Evolutionary conservation across 2,888 invertebrate genomes (phyloP).

Genomic region (Platycnemis pennipes): DNA sequence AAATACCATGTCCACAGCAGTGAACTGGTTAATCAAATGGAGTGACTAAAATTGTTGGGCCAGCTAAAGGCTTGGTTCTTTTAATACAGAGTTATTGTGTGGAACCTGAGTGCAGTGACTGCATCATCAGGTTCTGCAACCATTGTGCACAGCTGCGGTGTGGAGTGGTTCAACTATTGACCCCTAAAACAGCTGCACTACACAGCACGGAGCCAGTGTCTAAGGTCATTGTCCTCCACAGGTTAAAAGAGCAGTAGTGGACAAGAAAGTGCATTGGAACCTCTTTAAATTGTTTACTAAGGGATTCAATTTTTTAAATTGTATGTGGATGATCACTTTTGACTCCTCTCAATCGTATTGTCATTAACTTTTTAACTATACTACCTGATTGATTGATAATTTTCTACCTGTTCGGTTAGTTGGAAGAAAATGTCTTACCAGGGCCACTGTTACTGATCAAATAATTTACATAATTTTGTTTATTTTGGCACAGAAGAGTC

Average conservation of each 20-base stretch:
- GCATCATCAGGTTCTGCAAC: slow-evolving; percentile 16
- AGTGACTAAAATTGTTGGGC: not conserved
- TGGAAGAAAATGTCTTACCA: no score
- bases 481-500: no score
- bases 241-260: not conserved
- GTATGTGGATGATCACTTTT: no score
- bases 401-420: no score
- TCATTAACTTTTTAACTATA: no score
- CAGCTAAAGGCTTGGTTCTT: slow-evolving; percentile 31
- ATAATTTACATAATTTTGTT: no score
- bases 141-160: slow-evolving; percentile 18
- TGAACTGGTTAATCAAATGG: not conserved
- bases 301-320: not conserved
- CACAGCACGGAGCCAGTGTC: not conserved
- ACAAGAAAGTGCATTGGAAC: not conserved
- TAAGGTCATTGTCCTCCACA: not conserved
- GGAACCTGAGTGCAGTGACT: slow-evolving; percentile 35
- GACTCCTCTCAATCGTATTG: no score
- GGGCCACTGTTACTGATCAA: no score
- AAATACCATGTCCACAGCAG: not conserved
- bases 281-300: not conserved
- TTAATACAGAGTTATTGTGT: slow-evolving; percentile 19
- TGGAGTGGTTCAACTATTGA: not conserved
- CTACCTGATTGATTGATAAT: no score
- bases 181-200: not conserved